Evolutionary conservation across 2,797 vertebrate species (phyloP).

Genomic region (Limnodromus scolopaceus): DNA sequence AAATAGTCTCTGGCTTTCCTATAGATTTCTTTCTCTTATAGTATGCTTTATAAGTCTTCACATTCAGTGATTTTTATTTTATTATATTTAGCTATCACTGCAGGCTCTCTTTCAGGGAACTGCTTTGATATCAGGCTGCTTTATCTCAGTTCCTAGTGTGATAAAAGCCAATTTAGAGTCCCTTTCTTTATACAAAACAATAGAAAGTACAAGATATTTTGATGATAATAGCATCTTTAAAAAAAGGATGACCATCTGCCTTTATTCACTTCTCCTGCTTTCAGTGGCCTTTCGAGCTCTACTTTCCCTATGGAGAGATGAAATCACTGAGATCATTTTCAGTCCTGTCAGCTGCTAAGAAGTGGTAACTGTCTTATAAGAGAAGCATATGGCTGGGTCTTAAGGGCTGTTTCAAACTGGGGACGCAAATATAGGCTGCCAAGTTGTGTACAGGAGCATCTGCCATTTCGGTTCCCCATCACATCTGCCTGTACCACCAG

Average conservation of each 20-base stretch:
- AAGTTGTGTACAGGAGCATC: conserved; percentile 9
- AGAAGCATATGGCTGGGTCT: conserved; percentile 21
- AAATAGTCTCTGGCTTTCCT: conserved; percentile 28
- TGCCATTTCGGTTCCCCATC: background rate
- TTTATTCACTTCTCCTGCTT: background rate
- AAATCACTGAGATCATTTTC: background rate
- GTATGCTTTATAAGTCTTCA: background rate
- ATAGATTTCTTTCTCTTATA: background rate
- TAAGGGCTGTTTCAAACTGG: background rate
- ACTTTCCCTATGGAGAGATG: background rate
- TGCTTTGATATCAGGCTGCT: conserved; percentile 34
- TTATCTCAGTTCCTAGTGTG: conserved; percentile 17
- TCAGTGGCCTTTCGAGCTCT: background rate
- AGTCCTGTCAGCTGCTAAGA: background rate
- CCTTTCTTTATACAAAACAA: conserved; percentile 34
- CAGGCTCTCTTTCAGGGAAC: background rate
- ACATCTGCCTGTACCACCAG: background rate
- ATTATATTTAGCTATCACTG: conserved; percentile 38
- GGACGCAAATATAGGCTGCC: background rate
- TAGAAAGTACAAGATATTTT: conserved; percentile 25
- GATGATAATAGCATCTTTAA: conserved; percentile 22
- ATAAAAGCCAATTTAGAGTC: conserved; percentile 45
- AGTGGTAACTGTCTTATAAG: background rate
- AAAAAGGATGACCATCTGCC: conserved; percentile 24
- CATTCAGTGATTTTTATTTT: conserved; percentile 50